Evolutionary conservation across 1,140 invertebrate genomes (phyloP), one percentile per base, ranked within the genome.

Genomic region (Adoxophyes honmai): DNA sequence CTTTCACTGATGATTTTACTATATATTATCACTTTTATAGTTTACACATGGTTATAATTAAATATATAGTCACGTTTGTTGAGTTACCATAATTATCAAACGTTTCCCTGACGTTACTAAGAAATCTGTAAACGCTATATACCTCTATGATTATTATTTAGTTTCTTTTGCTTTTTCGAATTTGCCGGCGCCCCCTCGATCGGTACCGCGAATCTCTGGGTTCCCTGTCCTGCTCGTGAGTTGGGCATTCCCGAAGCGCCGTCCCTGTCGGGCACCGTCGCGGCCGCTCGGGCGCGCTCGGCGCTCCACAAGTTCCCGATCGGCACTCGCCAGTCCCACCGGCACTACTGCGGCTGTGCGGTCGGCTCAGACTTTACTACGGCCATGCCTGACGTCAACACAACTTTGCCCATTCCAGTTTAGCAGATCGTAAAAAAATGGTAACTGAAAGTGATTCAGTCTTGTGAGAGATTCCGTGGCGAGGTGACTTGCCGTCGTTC

Each of bases 381-480:
- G 70, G 55, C 54, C 33, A 52, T 52, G 60, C 57, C 66, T 78
- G 70, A 79, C 82, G 78, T 81, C 69, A 51, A 70, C 57, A 28
- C 67, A 59, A 58, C 13, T 57, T 74, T 62, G 61, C 64, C 60
- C 63, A 73, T 76, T 79, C 70, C 68, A 78, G 72, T 73, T 80
- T 71, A 51, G 68, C 62, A 65, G 70, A 69, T 74, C 70, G 73
- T 85, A 82, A 86, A 83, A n/a, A 44, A 80, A 82, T 85, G 78
- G 62, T 84, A 66, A 81, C 74, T 68, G 65, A 81, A 80, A 85
- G 75, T 81, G 75, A 76, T 57, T 78, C 75, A 78, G 72, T 75
- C 69, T 70, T 74, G 64, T 81, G 72, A 65, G 68, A 68, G 64
- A 71, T 60, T 54, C 55, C 55, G 66, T 52, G 59, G 66, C 55